Evolutionary conservation across 2,797 vertebrate genomes (phyloP).

Genomic region (Melanotaenia nigrans): DNA sequence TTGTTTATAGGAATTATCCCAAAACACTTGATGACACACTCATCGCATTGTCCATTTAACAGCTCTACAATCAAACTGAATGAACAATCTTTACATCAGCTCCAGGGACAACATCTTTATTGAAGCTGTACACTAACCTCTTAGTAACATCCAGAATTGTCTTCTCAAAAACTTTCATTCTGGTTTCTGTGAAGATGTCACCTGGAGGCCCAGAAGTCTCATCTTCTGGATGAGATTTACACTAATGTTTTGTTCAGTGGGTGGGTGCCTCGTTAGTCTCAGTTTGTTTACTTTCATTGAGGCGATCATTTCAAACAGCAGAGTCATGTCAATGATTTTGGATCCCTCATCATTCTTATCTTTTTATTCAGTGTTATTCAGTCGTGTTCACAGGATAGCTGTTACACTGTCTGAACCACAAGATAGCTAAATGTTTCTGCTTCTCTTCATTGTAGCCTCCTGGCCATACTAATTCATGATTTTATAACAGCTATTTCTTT

Average conservation of each 20-base stretch:
- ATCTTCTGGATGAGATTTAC: no score
- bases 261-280: slow-evolving; percentile 1
- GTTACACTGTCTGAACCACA: background rate
- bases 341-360: background rate
- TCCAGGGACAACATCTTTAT: no score
- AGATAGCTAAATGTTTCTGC: background rate
- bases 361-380: background rate
- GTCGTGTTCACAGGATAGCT: background rate
- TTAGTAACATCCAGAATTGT: background rate
- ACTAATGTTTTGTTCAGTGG: no score
- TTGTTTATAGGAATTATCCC: background rate
- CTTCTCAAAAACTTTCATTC: background rate
- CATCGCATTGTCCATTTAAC: background rate
- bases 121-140: background rate
- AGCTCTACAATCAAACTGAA: background rate
- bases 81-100: no score
- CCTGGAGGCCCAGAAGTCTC: background rate
- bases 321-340: background rate
- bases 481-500: background rate
- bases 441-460: background rate
- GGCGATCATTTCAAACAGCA: background rate
- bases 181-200: background rate
- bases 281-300: slow-evolving; percentile 3
- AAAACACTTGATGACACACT: background rate
- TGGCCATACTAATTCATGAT: background rate